A percentile compares a stretch with the other conserved stretches of the same genome.
Conservation (phyloP, 2,888 invertebrate species). For the Apotomis capreana region DNA sequence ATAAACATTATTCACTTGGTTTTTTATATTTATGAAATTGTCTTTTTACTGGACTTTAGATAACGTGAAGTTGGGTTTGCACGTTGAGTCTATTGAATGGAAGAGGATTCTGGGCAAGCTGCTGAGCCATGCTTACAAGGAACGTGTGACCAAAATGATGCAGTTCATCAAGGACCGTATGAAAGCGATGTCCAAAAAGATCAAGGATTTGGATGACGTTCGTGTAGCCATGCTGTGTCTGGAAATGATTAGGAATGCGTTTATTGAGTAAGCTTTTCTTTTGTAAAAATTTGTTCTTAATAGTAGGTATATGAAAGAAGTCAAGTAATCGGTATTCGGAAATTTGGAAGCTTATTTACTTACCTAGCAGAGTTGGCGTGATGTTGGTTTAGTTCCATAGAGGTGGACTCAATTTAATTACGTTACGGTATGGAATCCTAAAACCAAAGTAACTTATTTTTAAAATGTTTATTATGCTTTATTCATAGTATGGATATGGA, state of each 20-base stretch:
- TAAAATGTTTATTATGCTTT: not conserved
- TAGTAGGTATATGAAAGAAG: no score
- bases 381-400: no score
- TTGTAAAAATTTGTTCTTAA: not conserved
- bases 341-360: no score
- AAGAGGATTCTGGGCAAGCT: slow-evolving; percentile 88
- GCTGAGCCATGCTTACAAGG: slow-evolving; percentile 87
- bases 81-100: slow-evolving; percentile 91
- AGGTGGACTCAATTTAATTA: no score
- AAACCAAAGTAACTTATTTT: no score
- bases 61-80: slow-evolving; percentile 85
- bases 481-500: slow-evolving; percentile 87
- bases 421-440: no score
- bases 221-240: slow-evolving; percentile 92
- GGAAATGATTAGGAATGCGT: slow-evolving; percentile 88
- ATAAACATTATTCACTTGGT: no score
- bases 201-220: slow-evolving; percentile 91
- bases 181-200: slow-evolving; percentile 86
- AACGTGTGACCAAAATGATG: slow-evolving; percentile 86
- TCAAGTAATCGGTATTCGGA: no score
- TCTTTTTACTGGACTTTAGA: slow-evolving; percentile 57
- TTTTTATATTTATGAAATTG: not conserved
- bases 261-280: slow-evolving; percentile 81
- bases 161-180: slow-evolving; percentile 90
- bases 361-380: no score